Evolutionary conservation across 1,140 invertebrate species (phyloP).

Genomic region (Caenorhabditis inopinata): DNA sequence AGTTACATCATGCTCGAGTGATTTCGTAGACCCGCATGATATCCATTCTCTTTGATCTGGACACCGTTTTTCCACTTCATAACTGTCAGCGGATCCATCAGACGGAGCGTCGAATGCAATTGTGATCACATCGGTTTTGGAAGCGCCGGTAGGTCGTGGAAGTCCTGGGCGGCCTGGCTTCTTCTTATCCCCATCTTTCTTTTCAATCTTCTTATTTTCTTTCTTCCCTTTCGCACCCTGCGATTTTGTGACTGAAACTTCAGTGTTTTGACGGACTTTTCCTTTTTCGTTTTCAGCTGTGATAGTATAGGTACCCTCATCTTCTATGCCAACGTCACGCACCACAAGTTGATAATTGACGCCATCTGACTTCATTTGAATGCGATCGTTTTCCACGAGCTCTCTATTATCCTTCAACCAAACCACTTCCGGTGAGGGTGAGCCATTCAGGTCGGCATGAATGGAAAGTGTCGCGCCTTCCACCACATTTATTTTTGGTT

Average conservation of each 20-base stretch:
- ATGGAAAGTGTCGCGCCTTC: slow-evolving; percentile 38
- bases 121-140: slow-evolving; percentile 13
- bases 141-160: neutral
- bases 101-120: slow-evolving; percentile 28
- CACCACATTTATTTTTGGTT: slow-evolving; percentile 44
- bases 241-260: slow-evolving; percentile 29
- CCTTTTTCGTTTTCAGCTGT: slow-evolving; percentile 45
- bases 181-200: slow-evolving; percentile 40
- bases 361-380: slow-evolving; percentile 37
- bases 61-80: slow-evolving; percentile 36
- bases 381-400: slow-evolving; percentile 22
- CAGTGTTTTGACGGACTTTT: slow-evolving; percentile 37
- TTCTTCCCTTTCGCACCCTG: slow-evolving; percentile 3
- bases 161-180: neutral
- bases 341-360: slow-evolving; percentile 39
- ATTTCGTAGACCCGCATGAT: neutral
- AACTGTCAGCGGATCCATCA: slow-evolving; percentile 28
- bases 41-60: slow-evolving; percentile 30
- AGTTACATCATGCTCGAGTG: neutral
- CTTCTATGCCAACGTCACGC: slow-evolving; percentile 18
- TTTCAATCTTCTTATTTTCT: slow-evolving; percentile 18
- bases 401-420: slow-evolving; percentile 43
- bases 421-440: slow-evolving; percentile 38
- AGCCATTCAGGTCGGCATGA: slow-evolving; percentile 43
- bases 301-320: slow-evolving; percentile 50